Conservation (phyloP, 2,113 vertebrate species). For the Myocastor coypus region DNA sequence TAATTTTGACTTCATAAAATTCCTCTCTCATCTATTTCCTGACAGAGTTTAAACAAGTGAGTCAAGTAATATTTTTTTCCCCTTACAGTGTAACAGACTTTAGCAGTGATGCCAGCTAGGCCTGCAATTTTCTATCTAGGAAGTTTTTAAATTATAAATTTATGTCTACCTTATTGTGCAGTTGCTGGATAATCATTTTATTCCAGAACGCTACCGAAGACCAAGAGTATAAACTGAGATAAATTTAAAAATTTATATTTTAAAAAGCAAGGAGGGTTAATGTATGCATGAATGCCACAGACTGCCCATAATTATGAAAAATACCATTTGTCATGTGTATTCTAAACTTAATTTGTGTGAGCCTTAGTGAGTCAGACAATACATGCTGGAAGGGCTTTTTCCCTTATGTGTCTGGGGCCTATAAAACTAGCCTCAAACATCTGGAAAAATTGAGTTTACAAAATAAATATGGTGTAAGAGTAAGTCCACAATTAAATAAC, state of each 20-base stretch:
- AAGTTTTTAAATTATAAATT: conserved; percentile 17
- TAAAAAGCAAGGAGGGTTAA: conserved; percentile 69
- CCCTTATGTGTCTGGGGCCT: conserved; percentile 84
- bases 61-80: conserved; percentile 54
- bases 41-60: conserved; percentile 23
- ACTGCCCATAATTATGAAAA: conserved; percentile 79
- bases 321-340: conserved; percentile 72
- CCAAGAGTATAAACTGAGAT: neutral
- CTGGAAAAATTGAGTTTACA: conserved; percentile 86
- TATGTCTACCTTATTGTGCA: conserved; percentile 48
- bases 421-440: conserved; percentile 87
- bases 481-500: conserved; percentile 85
- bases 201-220: neutral
- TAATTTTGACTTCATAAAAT: conserved; percentile 35
- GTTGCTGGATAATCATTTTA: conserved; percentile 9
- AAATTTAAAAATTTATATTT: conserved; percentile 51
- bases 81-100: conserved; percentile 23
- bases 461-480: conserved; percentile 87
- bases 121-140: neutral
- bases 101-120: neutral
- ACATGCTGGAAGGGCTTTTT: conserved; percentile 83
- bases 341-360: conserved; percentile 83
- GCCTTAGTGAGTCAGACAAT: conserved; percentile 82
- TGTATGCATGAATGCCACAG: conserved; percentile 79
- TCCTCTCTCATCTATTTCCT: conserved; percentile 29